Evolutionary conservation across 1,140 invertebrate species (phyloP).

Genomic region (Geopemphigus sp.): DNA sequence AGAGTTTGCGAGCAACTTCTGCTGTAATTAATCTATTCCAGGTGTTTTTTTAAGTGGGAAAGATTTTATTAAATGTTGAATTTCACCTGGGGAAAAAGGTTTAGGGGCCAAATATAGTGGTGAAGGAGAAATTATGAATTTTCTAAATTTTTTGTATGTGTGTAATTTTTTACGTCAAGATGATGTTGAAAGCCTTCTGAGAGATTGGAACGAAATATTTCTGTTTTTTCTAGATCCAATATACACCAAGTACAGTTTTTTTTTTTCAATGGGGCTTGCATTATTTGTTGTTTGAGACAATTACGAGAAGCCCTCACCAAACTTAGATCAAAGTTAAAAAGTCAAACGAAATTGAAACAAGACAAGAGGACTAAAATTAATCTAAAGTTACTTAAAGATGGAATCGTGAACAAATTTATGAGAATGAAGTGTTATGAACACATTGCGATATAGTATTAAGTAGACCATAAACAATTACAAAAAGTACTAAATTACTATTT

Average conservation of each 20-base stretch:
- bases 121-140: neutral
- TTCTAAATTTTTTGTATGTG: neutral
- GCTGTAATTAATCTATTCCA: slow-evolving; percentile 1
- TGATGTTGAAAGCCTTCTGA: too few species aligned
- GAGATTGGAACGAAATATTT: too few species aligned
- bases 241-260: neutral
- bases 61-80: neutral
- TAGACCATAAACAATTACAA: too few species aligned
- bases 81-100: slow-evolving; percentile 18
- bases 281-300: neutral
- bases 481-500: too few species aligned
- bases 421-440: neutral
- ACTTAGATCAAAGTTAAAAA: too few species aligned
- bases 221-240: neutral
- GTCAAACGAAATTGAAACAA: too few species aligned
- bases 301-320: neutral
- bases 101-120: neutral
- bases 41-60: slow-evolving; percentile 17
- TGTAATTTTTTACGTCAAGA: too few species aligned
- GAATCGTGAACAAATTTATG: too few species aligned
- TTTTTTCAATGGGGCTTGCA: neutral
- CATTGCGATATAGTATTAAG: too few species aligned
- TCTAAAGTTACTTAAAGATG: too few species aligned
- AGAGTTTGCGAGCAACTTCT: neutral
- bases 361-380: too few species aligned